A percentile compares a stretch with the other conserved stretches of the same genome.
Evolutionary conservation across 2,113 vertebrate genomes (phyloP).

Genomic region (Clarias gariepinus): DNA sequence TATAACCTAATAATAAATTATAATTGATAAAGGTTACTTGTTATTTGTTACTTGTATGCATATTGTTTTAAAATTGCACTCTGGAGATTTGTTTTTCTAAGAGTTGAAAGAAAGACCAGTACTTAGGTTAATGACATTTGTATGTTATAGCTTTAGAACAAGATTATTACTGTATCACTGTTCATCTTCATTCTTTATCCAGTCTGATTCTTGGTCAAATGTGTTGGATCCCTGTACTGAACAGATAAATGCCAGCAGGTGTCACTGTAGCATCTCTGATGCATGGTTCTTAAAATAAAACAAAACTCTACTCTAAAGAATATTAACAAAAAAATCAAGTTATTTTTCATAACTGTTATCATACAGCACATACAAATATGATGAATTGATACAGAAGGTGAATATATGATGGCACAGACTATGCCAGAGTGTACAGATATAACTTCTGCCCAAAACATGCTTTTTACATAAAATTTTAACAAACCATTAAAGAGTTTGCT

Average conservation of each 20-base stretch:
- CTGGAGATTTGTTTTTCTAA: background rate
- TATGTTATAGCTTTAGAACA: background rate
- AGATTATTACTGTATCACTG: background rate
- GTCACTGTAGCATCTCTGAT: constrained; percentile 47
- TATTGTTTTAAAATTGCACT: background rate
- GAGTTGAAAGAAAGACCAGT: background rate
- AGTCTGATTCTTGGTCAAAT: background rate
- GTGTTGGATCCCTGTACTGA: background rate
- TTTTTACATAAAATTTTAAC: constrained; percentile 43
- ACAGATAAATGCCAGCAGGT: constrained; percentile 45
- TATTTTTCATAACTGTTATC: background rate
- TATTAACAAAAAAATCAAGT: constrained; percentile 14
- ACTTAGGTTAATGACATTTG: background rate
- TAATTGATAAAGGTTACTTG: background rate
- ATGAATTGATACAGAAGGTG: background rate
- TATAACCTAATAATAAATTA: background rate
- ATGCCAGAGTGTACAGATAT: constrained; percentile 15
- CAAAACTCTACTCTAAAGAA: constrained; percentile 2
- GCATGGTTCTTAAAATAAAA: background rate
- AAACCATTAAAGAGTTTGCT: constrained; percentile 58
- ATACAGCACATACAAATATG: background rate
- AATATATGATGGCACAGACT: background rate
- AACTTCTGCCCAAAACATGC: constrained; percentile 44
- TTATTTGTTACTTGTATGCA: too few species aligned
- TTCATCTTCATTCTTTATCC: background rate